Evolutionary conservation across 2,113 vertebrate species (phyloP).

Genomic region (Cnemophilus loriae): DNA sequence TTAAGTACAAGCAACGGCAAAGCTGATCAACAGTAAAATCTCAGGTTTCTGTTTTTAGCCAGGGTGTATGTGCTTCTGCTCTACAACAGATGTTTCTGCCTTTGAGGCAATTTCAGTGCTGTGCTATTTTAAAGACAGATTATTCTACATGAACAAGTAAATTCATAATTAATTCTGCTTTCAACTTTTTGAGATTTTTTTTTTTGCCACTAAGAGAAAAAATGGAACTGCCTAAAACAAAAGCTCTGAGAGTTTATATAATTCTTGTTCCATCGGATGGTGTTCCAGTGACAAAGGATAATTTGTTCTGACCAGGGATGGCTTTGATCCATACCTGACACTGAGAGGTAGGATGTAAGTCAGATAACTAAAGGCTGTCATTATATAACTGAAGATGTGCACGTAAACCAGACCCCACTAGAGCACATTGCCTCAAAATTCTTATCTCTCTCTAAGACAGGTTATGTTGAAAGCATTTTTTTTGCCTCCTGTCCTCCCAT

Average conservation of each 20-base stretch:
- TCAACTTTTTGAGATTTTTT: slow-evolving; percentile 25
- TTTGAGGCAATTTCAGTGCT: slow-evolving; percentile 61
- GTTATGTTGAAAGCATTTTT: not conserved
- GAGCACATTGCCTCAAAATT: not conserved
- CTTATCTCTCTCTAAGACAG: not conserved
- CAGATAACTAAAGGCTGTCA: not conserved
- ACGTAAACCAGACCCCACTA: not conserved
- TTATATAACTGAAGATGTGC: not conserved
- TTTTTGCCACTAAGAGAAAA: not conserved
- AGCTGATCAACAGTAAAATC: slow-evolving; percentile 48
- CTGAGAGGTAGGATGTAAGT: not conserved
- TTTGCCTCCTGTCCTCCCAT: not conserved
- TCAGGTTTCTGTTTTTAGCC: slow-evolving; percentile 55
- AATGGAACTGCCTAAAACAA: not conserved
- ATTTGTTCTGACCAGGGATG: not conserved
- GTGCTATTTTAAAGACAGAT: slow-evolving; percentile 65
- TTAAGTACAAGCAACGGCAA: not conserved
- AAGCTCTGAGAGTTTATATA: not conserved
- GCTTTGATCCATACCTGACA: slow-evolving; percentile 7
- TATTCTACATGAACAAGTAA: slow-evolving; percentile 63
- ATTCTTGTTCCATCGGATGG: not conserved
- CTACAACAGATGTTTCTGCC: slow-evolving; percentile 65
- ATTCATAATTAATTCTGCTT: slow-evolving; percentile 60
- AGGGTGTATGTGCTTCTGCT: slow-evolving; percentile 29
- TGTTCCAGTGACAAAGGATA: not conserved